Percentiles rank a stretch among this genome's conserved stretches.
Evolutionary conservation across 2,797 vertebrate genomes (phyloP).

Genomic region (Phoxinus dragarum): DNA sequence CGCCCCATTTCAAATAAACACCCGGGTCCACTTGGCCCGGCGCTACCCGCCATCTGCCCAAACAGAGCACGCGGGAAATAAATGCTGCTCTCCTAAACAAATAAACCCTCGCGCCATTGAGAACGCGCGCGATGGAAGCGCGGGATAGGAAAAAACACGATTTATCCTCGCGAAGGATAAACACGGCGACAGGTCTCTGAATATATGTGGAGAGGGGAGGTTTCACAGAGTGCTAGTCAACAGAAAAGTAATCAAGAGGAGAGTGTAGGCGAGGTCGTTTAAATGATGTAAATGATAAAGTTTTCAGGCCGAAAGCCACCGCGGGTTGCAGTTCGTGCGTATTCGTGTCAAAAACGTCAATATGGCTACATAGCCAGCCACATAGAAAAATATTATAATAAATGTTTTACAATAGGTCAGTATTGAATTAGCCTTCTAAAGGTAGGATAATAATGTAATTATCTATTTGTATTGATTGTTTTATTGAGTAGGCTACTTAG

Average conservation of each 20-base stretch:
- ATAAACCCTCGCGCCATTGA: constrained; percentile 70
- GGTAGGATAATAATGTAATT: no score
- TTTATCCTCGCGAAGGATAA: constrained; percentile 60
- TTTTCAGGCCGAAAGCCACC: constrained; percentile 3
- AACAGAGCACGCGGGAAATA: constrained; percentile 67
- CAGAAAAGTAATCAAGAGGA: constrained; percentile 59
- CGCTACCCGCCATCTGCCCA: constrained; percentile 64
- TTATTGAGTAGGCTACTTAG: no score
- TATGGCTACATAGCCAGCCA: no score
- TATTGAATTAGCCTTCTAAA: no score
- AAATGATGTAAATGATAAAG: constrained; percentile 49
- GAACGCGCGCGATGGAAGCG: constrained; percentile 38
- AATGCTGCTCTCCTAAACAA: constrained; percentile 74
- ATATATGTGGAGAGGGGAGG: constrained; percentile 47
- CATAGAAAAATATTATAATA: no score
- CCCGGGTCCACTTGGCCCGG: constrained; percentile 58
- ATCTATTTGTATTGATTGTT: no score
- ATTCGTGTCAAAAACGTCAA: background rate
- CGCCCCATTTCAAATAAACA: constrained; percentile 71
- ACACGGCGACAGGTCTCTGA: constrained; percentile 58
- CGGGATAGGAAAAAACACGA: constrained; percentile 41
- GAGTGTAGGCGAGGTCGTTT: constrained; percentile 48
- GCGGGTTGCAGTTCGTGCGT: background rate
- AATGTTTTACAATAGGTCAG: no score
- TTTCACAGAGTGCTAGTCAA: constrained; percentile 53